Percentiles rank a stretch among this genome's conserved stretches.
phyloP scores from a whole-genome alignment of 2,113 vertebrate species.

The Macquaria ambigua region DNA sequence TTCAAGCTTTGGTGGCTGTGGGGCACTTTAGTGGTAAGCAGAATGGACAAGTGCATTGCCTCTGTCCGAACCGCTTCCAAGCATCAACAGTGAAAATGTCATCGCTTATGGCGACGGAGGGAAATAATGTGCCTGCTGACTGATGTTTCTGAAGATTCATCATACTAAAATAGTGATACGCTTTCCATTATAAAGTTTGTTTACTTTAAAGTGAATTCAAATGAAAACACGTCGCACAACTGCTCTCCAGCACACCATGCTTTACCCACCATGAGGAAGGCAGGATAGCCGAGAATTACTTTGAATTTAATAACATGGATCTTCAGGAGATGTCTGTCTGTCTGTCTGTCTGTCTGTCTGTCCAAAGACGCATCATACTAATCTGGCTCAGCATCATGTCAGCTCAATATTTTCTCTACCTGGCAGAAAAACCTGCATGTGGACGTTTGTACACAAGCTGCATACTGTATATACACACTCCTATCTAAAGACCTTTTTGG shows the following conservation, averaged over 20 bases:
- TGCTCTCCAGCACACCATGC: too few relatives aligned
- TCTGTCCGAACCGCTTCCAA: conserved; percentile 35
- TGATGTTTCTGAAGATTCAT: conserved; percentile 15
- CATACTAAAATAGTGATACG: not conserved
- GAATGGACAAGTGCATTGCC: conserved; percentile 42
- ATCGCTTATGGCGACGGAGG: not conserved
- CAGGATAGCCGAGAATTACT: not conserved
- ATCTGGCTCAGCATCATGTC: not conserved
- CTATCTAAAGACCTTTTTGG: not conserved
- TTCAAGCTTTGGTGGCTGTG: conserved; percentile 24
- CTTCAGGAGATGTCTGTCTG: not conserved
- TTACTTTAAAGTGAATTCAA: not conserved
- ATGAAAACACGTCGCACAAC: too few relatives aligned
- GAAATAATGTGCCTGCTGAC: conserved; percentile 1
- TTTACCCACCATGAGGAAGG: too few relatives aligned
- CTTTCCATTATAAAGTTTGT: not conserved
- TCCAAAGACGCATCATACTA: not conserved
- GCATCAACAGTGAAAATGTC: conserved; percentile 22
- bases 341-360: not conserved
- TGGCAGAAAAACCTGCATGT: too few relatives aligned
- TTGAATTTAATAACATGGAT: not conserved
- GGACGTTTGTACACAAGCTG: not conserved
- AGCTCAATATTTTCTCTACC: not conserved
- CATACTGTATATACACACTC: not conserved
- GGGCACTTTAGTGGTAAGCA: conserved; percentile 20